Percentiles rank a stretch among this genome's conserved stretches.
These are phyloP conservation scores for Eumeta japonica DNA, from an alignment of 1,140 invertebrate species.

Conservation along the genomic window DNA sequence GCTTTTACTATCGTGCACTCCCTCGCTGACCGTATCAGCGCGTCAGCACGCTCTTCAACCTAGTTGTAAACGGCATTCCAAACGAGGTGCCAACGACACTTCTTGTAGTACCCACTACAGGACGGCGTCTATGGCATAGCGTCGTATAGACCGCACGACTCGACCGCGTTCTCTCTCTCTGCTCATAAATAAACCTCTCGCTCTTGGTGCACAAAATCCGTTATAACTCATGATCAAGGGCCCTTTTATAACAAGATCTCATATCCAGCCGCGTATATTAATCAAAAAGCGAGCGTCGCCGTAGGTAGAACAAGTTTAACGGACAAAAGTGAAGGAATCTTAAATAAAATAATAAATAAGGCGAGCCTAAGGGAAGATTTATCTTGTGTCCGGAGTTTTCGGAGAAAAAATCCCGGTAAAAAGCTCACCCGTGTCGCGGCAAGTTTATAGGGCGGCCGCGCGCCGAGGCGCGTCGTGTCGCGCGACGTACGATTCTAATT, in stretches of 20 bases:
- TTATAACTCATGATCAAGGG: conserved; percentile 38
- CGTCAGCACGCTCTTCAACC: too few species aligned
- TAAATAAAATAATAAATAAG: conserved; percentile 57
- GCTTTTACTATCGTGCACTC: too few species aligned
- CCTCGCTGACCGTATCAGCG: too few species aligned
- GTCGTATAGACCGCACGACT: too few species aligned
- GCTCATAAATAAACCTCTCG: conserved; percentile 50
- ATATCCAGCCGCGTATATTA: conserved; percentile 36
- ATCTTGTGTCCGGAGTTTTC: conserved; percentile 33
- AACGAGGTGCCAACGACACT: too few species aligned
- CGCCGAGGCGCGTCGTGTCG: background rate
- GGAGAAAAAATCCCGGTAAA: conserved; percentile 44
- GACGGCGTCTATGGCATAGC: too few species aligned
- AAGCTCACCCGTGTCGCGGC: conserved; percentile 33
- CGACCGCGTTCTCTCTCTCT: too few species aligned
- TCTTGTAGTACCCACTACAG: too few species aligned
- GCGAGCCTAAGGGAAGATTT: conserved; percentile 49
- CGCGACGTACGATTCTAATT: conserved; percentile 4
- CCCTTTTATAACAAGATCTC: conserved; percentile 35
- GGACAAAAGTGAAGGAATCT: conserved; percentile 36
- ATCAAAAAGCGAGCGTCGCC: conserved; percentile 28
- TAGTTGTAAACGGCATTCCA: too few species aligned
- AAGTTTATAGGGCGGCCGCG: background rate
- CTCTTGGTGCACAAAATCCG: conserved; percentile 30
- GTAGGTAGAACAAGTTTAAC: conserved; percentile 38